phyloP scores from a whole-genome alignment of 2,797 vertebrate species.

The Falco berigora region DNA sequence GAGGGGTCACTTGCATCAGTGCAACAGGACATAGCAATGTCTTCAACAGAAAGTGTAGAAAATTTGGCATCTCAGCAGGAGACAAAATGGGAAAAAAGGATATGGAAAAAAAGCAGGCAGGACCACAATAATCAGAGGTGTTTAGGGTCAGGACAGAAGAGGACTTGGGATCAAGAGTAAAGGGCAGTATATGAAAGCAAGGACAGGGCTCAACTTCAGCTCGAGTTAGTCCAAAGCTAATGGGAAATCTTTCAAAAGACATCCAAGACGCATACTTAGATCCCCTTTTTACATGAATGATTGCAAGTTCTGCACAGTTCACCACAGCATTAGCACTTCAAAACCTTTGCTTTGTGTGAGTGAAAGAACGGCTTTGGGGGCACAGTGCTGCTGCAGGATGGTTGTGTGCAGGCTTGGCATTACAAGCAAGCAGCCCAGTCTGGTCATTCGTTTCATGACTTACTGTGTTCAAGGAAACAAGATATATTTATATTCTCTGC shows the following conservation, averaged over 20 bases:
- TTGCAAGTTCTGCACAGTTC: neutral
- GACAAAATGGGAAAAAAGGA: neutral
- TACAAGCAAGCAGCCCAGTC: neutral
- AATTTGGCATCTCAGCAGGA: neutral
- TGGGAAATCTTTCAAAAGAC: neutral
- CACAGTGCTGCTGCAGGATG: neutral
- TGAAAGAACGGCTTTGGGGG: neutral
- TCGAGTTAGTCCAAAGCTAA: neutral
- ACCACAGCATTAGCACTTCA: neutral
- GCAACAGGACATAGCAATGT: neutral
- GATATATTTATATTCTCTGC: neutral
- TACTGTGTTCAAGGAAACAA: neutral
- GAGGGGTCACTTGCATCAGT: neutral
- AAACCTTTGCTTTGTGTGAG: neutral
- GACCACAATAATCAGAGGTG: neutral
- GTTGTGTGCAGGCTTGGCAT: neutral
- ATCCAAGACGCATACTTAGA: neutral
- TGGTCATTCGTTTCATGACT: neutral
- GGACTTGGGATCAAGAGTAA: neutral
- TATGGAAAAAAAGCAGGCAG: neutral
- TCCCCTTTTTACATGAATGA: neutral
- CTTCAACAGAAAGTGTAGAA: neutral
- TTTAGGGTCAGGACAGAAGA: neutral
- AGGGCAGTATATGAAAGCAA: neutral
- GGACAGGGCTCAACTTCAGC: neutral